Evolutionary conservation across 1,140 invertebrate genomes (phyloP).

Genomic region (Thaumetopoea pityocampa): DNA sequence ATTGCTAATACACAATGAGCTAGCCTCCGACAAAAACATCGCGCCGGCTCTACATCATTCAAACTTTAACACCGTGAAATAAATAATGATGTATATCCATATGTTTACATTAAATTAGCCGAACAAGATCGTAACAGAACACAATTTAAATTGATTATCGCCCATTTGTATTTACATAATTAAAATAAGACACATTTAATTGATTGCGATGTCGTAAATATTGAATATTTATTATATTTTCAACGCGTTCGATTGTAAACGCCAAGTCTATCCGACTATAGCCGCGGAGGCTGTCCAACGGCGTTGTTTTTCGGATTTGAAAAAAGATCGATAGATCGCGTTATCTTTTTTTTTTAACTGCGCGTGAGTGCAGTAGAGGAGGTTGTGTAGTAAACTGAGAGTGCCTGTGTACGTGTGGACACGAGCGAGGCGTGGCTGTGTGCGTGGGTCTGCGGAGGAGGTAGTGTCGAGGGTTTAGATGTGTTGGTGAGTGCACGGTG

Average conservation of each 20-base stretch:
- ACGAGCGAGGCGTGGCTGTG: slow-evolving; percentile 40
- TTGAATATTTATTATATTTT: too few species aligned
- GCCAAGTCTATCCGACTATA: slow-evolving; percentile 62
- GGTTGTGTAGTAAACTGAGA: slow-evolving; percentile 70
- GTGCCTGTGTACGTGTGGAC: slow-evolving; percentile 64
- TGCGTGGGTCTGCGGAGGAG: slow-evolving; percentile 49
- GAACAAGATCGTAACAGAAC: slow-evolving; percentile 50
- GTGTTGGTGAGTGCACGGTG: slow-evolving; percentile 65
- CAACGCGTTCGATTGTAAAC: slow-evolving; percentile 58
- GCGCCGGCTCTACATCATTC: slow-evolving; percentile 29
- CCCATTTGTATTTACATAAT: slow-evolving; percentile 68
- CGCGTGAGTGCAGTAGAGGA: slow-evolving; percentile 73
- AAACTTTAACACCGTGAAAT: slow-evolving; percentile 56
- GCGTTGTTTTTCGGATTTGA: slow-evolving; percentile 58
- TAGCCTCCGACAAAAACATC: slow-evolving; percentile 31
- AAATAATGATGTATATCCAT: slow-evolving; percentile 54
- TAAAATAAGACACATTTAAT: slow-evolving; percentile 69
- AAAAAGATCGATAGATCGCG: slow-evolving; percentile 72
- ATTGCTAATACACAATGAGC: slow-evolving; percentile 28
- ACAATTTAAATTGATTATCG: slow-evolving; percentile 67
- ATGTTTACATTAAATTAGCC: slow-evolving; percentile 68
- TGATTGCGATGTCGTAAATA: slow-evolving; percentile 65
- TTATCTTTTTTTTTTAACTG: slow-evolving; percentile 73
- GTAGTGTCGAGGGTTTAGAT: slow-evolving; percentile 41
- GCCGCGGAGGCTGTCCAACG: slow-evolving; percentile 48